A percentile compares a stretch with the other conserved stretches of the same genome.
These are phyloP conservation scores for Tinamus guttatus DNA, from an alignment of 2,113 vertebrate genomes.

Conservation along the genomic window DNA sequence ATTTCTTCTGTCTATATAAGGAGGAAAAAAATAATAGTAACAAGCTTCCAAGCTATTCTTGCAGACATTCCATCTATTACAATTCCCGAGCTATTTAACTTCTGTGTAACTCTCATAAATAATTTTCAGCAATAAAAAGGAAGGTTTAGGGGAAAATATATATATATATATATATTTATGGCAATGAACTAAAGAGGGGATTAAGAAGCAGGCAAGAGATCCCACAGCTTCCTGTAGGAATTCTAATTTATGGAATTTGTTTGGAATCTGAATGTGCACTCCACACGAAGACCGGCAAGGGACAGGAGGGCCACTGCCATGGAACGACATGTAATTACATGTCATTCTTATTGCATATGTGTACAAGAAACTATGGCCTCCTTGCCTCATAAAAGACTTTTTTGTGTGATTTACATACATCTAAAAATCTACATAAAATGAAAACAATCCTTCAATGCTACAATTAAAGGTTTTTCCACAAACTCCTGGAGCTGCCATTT, in stretches of 20 bases:
- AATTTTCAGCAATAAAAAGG: too few relatives aligned
- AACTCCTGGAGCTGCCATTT: background rate
- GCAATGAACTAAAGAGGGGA: background rate
- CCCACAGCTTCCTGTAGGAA: background rate
- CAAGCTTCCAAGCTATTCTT: background rate
- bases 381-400: background rate
- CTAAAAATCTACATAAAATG: background rate
- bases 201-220: background rate
- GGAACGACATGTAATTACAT: background rate
- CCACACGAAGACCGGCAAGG: background rate
- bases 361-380: background rate
- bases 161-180: too few relatives aligned
- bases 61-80: background rate
- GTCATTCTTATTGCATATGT: background rate
- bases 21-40: background rate
- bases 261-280: background rate
- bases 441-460: background rate
- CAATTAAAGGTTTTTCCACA: background rate
- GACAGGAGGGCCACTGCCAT: background rate
- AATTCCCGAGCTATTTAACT: background rate
- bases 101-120: background rate
- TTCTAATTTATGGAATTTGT: background rate
- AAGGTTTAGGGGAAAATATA: background rate
- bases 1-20: background rate
- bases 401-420: background rate